Percentiles rank a stretch among this genome's conserved stretches.
phyloP scores from a whole-genome alignment of 2,888 invertebrate genomes.

The Seira sanloemensis region DNA sequence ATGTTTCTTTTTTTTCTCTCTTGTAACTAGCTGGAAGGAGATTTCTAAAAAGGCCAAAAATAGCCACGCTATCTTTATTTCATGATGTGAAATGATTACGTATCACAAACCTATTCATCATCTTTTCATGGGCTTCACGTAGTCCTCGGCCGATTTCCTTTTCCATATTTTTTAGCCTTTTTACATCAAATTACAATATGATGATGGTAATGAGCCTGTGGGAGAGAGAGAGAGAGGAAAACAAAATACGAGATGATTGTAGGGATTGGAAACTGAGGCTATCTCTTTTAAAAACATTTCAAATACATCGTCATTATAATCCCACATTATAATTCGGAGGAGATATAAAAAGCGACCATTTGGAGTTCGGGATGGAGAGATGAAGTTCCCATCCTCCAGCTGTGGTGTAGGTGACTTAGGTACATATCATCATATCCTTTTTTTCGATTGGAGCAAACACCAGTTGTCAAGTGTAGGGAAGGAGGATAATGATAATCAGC shows the following conservation, averaged over 20 bases:
- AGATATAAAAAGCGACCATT: too few relatives aligned
- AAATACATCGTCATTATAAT: too few relatives aligned
- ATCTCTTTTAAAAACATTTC: not conserved
- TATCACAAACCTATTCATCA: too few relatives aligned
- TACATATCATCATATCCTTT: not conserved
- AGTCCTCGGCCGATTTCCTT: too few relatives aligned
- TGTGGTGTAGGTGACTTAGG: constrained; percentile 1
- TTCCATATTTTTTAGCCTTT: too few relatives aligned
- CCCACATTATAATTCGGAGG: too few relatives aligned
- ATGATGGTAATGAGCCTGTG: not conserved
- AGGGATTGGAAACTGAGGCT: not conserved
- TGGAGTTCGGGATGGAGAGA: not conserved
- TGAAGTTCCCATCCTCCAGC: not conserved
- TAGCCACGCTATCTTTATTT: not conserved
- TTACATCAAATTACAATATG: not conserved
- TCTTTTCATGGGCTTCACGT: too few relatives aligned
- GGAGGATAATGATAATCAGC: not conserved
- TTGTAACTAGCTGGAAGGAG: too few relatives aligned
- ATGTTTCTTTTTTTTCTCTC: not conserved
- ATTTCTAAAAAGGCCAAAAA: not conserved
- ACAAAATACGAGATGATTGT: not conserved
- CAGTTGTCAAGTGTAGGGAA: constrained; percentile 33
- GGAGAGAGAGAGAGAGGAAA: not conserved
- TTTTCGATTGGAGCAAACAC: not conserved
- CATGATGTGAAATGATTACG: too few relatives aligned